Conservation (phyloP, 2,113 vertebrate genomes). For the Rhinoptilus africanus region DNA sequence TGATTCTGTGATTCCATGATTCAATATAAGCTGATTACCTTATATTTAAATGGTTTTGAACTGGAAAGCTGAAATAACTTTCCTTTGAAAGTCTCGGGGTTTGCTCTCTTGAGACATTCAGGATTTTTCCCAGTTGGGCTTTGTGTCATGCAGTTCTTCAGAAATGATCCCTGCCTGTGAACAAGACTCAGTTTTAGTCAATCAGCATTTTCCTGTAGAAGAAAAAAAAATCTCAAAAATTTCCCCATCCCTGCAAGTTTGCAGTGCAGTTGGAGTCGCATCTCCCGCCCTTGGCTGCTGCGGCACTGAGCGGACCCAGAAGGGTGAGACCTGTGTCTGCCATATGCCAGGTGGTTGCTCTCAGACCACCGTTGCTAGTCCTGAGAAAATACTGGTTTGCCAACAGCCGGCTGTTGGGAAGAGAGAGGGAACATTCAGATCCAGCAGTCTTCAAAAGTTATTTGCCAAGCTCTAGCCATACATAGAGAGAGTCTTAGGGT, state of each 20-base stretch:
- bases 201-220: not conserved
- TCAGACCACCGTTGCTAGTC: not conserved
- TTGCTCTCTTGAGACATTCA: rapidly evolving
- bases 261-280: rapidly evolving
- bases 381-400: not conserved
- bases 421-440: not conserved
- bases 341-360: rapidly evolving
- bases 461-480: not conserved
- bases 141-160: not conserved
- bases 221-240: not conserved
- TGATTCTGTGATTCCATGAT: not conserved
- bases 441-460: not conserved
- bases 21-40: not conserved
- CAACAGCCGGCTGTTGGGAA: not conserved
- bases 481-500: too few species aligned
- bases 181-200: not conserved
- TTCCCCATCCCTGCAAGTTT: not conserved
- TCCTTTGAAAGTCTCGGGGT: not conserved
- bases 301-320: rapidly evolving
- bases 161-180: rapidly evolving
- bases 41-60: not conserved
- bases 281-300: not conserved
- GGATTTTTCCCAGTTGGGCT: not conserved
- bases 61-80: not conserved
- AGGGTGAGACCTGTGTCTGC: not conserved